Evolutionary conservation across 2,113 vertebrate species (phyloP).

Genomic region (Hypocryptadius cinnamomeus): DNA sequence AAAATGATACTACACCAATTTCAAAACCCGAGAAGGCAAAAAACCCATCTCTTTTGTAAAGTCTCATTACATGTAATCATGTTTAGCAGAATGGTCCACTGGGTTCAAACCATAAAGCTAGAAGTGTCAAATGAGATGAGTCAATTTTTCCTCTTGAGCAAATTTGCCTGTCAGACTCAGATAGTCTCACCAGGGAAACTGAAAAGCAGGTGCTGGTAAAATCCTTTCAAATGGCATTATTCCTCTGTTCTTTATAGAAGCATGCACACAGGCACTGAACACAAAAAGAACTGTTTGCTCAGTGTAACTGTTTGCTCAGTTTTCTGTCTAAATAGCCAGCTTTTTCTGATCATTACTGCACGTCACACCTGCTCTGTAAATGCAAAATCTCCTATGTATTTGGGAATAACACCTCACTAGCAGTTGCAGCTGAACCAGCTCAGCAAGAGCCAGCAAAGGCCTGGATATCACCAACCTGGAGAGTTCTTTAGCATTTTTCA

Average conservation of each 20-base stretch:
- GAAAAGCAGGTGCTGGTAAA: not conserved
- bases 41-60: not conserved
- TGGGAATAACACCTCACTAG: not conserved
- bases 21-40: not conserved
- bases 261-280: not conserved
- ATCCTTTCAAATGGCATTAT: not conserved
- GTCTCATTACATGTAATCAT: not conserved
- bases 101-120: not conserved
- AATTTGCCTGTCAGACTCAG: not conserved
- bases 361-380: not conserved
- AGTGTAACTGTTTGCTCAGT: not conserved
- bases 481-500: not conserved
- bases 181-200: not conserved
- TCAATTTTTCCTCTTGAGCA: not conserved
- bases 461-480: not conserved
- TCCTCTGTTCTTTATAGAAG: not conserved
- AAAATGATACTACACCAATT: not conserved
- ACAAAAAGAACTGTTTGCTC: not conserved
- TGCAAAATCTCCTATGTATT: not conserved
- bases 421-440: not conserved
- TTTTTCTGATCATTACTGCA: not conserved
- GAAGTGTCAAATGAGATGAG: not conserved
- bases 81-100: not conserved
- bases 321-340: not conserved
- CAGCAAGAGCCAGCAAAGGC: not conserved